A percentile compares a stretch with the other conserved stretches of the same genome.
Conservation (phyloP, 2,888 invertebrate species). For the Lasioglossum leucozonium region DNA sequence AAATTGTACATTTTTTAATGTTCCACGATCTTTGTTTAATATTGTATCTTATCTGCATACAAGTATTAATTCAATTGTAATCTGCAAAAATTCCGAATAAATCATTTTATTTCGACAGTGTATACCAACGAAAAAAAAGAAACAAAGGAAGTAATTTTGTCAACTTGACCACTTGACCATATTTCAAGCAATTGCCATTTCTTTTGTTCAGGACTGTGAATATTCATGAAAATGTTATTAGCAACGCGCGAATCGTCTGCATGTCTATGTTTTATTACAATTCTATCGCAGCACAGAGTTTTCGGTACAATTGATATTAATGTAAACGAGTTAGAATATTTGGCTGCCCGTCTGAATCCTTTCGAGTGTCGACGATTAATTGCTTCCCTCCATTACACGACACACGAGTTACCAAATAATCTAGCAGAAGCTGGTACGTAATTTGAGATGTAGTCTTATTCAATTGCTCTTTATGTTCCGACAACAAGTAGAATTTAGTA, state of each 20-base stretch:
- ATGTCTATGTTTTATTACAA: conserved; percentile 7
- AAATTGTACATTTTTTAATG: conserved; percentile 1
- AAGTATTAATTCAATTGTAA: not conserved
- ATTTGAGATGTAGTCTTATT: not conserved
- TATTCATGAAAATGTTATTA: conserved; percentile 4
- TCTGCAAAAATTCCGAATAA: not conserved
- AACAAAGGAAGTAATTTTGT: too few species aligned
- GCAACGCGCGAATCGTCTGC: not conserved
- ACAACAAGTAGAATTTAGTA: not conserved
- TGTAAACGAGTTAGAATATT: conserved; percentile 84
- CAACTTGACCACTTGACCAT: too few species aligned
- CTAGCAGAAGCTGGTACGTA: conserved; percentile 84
- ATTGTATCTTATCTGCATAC: not conserved
- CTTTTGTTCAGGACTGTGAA: not conserved
- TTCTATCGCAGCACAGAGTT: conserved; percentile 5
- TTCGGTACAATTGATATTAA: conserved; percentile 79
- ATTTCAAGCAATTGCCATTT: too few species aligned
- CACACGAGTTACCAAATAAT: conserved; percentile 84
- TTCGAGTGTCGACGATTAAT: conserved; percentile 87
- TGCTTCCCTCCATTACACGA: conserved; percentile 86
- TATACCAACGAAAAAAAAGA: not conserved
- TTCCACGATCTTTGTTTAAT: conserved; percentile 4
- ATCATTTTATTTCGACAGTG: not conserved
- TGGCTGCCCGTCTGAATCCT: conserved; percentile 86
- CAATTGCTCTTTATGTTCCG: not conserved